Percentiles rank a stretch among this genome's conserved stretches.
phyloP scores from a whole-genome alignment of 2,113 vertebrate genomes.

The Motacilla tschutschensis region DNA sequence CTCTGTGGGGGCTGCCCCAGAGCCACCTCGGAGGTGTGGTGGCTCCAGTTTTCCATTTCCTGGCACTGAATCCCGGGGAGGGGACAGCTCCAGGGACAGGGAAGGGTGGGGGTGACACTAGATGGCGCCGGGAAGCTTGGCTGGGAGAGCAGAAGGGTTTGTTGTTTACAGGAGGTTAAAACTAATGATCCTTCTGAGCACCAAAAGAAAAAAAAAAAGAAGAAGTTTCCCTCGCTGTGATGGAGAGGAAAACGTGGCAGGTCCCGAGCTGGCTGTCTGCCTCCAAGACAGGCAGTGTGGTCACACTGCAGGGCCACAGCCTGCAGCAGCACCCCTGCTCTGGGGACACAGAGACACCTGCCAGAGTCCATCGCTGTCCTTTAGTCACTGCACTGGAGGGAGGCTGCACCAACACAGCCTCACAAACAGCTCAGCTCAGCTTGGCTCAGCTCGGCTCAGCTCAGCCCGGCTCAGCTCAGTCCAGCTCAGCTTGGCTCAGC shows the following conservation, averaged over 20 bases:
- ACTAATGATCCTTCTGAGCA: background rate
- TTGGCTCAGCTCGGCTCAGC: too few relatives aligned
- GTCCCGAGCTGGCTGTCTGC: background rate
- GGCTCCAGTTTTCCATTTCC: background rate
- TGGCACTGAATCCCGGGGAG: background rate
- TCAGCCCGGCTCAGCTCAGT: too few relatives aligned
- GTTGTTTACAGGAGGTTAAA: background rate
- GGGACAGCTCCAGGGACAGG: background rate
- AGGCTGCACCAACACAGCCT: background rate
- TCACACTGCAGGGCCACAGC: background rate
- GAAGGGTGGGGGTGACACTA: background rate
- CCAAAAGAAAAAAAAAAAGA: fast-evolving
- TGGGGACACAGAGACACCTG: fast-evolving
- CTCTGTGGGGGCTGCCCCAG: background rate
- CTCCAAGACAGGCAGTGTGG: background rate
- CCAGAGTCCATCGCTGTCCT: background rate
- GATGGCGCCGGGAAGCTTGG: conserved; percentile 33
- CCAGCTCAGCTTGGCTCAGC: too few relatives aligned
- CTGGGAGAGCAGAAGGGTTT: background rate
- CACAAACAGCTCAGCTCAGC: background rate
- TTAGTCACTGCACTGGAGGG: background rate
- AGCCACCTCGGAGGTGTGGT: background rate
- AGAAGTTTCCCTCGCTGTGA: background rate
- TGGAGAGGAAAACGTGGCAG: background rate
- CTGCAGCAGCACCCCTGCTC: background rate